A percentile compares a stretch with the other conserved stretches of the same genome.
phyloP scores from a whole-genome alignment of 1,140 invertebrate genomes.

The Argopecten irradians region DNA sequence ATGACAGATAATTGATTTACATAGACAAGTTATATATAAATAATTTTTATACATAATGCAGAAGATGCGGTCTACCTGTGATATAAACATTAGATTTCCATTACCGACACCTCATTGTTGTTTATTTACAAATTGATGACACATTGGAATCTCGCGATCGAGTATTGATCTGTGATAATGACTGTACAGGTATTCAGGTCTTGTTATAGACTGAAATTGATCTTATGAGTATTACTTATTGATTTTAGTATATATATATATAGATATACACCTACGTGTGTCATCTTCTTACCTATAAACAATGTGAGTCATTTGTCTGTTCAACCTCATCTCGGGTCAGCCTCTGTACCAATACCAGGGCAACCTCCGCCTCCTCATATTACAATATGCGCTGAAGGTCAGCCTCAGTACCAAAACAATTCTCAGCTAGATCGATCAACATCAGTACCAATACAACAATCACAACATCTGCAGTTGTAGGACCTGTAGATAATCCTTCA shows the following conservation, averaged over 20 bases:
- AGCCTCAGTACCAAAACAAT: too few species aligned
- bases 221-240: neutral
- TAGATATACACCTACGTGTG: neutral
- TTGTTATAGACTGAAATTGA: neutral
- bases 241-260: constrained; percentile 3
- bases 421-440: too few species aligned
- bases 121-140: neutral
- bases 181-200: neutral
- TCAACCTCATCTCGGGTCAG: neutral
- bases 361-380: too few species aligned
- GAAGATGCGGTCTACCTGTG: neutral
- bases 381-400: too few species aligned
- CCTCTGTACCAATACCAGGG: neutral
- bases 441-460: too few species aligned
- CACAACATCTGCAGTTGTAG: too few species aligned
- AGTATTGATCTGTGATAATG: neutral
- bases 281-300: constrained; percentile 6
- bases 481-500: too few species aligned
- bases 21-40: neutral
- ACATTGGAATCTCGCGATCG: neutral
- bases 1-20: neutral
- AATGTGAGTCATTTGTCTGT: neutral
- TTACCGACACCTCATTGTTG: neutral
- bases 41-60: neutral
- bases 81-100: neutral